Conservation (phyloP, 2,113 vertebrate species). For the Thamnophis sirtalis region DNA sequence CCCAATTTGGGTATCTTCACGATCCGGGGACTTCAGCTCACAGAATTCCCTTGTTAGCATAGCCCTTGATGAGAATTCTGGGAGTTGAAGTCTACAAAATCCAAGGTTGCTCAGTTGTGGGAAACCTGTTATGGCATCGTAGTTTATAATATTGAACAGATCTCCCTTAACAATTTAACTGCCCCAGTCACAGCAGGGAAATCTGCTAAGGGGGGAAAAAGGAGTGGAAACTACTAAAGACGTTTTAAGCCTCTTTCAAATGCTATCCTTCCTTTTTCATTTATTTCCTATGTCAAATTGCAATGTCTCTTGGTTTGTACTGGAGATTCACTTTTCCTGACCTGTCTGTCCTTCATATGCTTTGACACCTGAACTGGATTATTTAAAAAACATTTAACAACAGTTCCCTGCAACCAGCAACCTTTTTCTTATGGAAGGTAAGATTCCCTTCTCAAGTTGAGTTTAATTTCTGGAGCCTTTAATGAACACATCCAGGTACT, state of each 20-base stretch:
- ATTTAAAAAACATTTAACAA: not conserved
- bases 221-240: not conserved
- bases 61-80: not conserved
- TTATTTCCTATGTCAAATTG: too few relatives aligned
- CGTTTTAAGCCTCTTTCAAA: not conserved
- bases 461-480: not conserved
- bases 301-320: not conserved
- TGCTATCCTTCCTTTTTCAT: not conserved
- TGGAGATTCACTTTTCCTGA: not conserved
- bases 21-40: not conserved
- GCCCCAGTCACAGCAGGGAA: not conserved
- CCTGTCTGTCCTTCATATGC: not conserved
- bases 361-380: not conserved
- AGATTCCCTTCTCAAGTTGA: not conserved
- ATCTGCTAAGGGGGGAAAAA: not conserved
- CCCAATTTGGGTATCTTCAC: not conserved
- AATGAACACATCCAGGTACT: not conserved
- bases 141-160: not conserved
- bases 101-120: not conserved
- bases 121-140: not conserved
- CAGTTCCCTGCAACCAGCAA: not conserved
- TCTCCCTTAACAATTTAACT: not conserved
- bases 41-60: not conserved
- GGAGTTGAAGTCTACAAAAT: not conserved
- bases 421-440: not conserved